Evolutionary conservation across 1,140 invertebrate genomes (phyloP), one percentile per base, ranked within the genome.

Genomic region (Pseudomyrmex dendroicus): DNA sequence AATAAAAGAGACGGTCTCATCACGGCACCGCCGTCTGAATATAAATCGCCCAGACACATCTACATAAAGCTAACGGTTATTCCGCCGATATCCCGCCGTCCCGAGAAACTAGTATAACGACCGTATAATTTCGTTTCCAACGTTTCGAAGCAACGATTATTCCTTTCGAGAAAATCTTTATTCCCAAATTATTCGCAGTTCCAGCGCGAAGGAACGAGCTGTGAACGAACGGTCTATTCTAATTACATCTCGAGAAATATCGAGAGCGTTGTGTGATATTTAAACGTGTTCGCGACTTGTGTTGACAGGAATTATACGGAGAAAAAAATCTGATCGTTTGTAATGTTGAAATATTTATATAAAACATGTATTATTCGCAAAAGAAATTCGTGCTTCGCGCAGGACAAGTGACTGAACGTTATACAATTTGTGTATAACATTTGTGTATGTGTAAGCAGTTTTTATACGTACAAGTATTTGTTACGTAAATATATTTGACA

Each of bases 1-100:
- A 74, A 82, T 82, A 82, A 82, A 82, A 80, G 76, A 80, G 76
- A 80, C 44, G 78, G 78, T 82, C 72, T 73, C 78, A 82, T 82
- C 78, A 80, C 70, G 57, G 59, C 54, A 64, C 68, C 46, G 68
- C 72, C 46, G 70, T 82, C 78, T 82, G 78, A 82, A 82, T 82
- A 74, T 82, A 82, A 82, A 82, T 82, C 78, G 78, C 59, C 25
- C 57, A 52, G 78, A 72, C 76, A 70, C 66, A 80, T 80, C 76
- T 80, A 80, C 76, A 80, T 80, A 80, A 80, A 80, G 76, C 76
- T 80, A 72, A 80, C 66, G 76, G 70, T 13, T 80, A 80, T 80
- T 80, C 76, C 66, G 66, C 9, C 54, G 66, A 80, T 80, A 35
- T 35, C 35, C 56, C 66, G 66, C 56, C 66, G 66, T 80, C 64